Evolutionary conservation across 2,888 invertebrate species (phyloP), one percentile per base, ranked within the genome.

Genomic region (Muschampia plurimacula): DNA sequence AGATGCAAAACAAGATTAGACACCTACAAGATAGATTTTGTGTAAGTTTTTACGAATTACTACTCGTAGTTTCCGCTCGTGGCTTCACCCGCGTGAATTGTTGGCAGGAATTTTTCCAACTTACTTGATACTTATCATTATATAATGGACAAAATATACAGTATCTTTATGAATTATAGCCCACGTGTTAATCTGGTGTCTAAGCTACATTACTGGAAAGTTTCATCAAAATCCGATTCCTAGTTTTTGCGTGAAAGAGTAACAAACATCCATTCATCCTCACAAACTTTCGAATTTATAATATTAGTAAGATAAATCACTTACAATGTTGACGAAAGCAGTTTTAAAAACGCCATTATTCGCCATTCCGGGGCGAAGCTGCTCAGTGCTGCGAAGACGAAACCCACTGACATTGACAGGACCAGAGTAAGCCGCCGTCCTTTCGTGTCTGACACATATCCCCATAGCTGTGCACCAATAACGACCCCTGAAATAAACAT

Each of bases 321-420:
- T 93, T 83, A 94, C 94, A 94, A 94, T 39, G 89, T 90, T 22
- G 93, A 90, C 1, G 91, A 90, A n/a, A 90, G 79, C 0, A 94
- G 82, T 74, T 94, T 94, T 2, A 94, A 84, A 1, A 85, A 81
- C 0, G 92, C 91, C 92, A 94, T 92, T 15, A 86, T 86, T 75
- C 84, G 83, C 92, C 93, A 93, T 69, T 91, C 90, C 0, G 93
- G 93, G 0, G 94, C 82, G 12, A 94, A 78, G 55, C 92, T 91
- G 84, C 92, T 91, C 39, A 93, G 82, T 0, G 91, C 89, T 0
- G 91, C 89, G 78, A 93, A 93, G 1, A 92, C 79, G 81, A 92
- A 93, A 32, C 94, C 93, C 0, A 92, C 79, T 0, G 90, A 85
- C 94, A 94, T 94, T 22, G 94, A 94, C 55, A 93, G 82, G 41